These are phyloP conservation scores for Scrobipalpa costella DNA, from an alignment of 2,888 invertebrate species.

Conservation along the genomic window DNA sequence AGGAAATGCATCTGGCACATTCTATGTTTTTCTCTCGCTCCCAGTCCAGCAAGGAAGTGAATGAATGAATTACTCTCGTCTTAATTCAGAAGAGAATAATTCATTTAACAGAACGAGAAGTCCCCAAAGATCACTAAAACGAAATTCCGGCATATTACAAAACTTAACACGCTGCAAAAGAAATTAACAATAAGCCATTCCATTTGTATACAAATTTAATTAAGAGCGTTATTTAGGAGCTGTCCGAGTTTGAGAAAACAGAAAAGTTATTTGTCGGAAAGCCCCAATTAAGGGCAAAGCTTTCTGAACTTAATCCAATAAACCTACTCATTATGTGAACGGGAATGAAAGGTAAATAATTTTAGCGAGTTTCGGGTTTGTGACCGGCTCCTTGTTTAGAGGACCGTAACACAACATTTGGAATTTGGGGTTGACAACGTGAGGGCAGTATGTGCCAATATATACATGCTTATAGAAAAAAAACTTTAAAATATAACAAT, in stretches of 20 bases:
- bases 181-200: slow-evolving; percentile 54
- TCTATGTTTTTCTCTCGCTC: too few species aligned
- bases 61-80: neutral
- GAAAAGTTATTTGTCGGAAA: slow-evolving; percentile 78
- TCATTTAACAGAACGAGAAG: too few species aligned
- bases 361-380: slow-evolving; percentile 53
- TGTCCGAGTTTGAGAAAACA: slow-evolving; percentile 77
- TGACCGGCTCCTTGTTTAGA: neutral
- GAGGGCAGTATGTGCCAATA: too few species aligned
- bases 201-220: slow-evolving; percentile 68
- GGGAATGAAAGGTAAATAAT: slow-evolving; percentile 78
- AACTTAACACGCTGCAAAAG: slow-evolving; percentile 39
- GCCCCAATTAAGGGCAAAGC: slow-evolving; percentile 79
- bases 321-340: slow-evolving; percentile 78
- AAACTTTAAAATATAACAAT: too few species aligned
- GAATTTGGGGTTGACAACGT: neutral
- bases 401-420: neutral
- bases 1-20: too few species aligned
- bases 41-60: too few species aligned
- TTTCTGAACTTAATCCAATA: slow-evolving; percentile 80
- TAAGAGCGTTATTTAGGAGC: slow-evolving; percentile 74
- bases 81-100: neutral
- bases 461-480: too few species aligned
- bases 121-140: slow-evolving; percentile 10
- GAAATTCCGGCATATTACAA: neutral